Percentiles rank a stretch among this genome's conserved stretches.
These are phyloP conservation scores for Melanargia galathea DNA, from an alignment of 2,888 invertebrate species.

Conservation along the genomic window DNA sequence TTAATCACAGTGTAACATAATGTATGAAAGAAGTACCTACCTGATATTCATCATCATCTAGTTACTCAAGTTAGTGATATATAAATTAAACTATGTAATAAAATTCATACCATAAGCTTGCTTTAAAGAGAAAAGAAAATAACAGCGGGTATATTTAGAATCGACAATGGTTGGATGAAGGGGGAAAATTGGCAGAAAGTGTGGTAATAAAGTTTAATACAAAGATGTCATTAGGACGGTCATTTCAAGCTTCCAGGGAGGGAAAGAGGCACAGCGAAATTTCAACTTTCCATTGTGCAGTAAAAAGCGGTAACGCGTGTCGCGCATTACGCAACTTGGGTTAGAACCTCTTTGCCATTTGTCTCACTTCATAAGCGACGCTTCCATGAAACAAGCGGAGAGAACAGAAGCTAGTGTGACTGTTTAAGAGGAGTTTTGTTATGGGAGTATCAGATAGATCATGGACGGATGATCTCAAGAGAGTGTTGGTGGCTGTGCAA, in stretches of 20 bases:
- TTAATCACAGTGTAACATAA: too few relatives aligned
- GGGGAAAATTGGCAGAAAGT: not conserved
- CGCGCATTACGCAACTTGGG: conserved; percentile 11
- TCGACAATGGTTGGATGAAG: not conserved
- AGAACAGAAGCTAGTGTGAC: too few relatives aligned
- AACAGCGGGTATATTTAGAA: too few relatives aligned
- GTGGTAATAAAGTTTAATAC: not conserved
- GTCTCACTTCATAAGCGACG: conserved; percentile 18
- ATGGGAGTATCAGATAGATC: too few relatives aligned
- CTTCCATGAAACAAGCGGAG: conserved; percentile 7
- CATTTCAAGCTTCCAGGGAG: not conserved
- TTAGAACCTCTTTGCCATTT: conserved; percentile 7
- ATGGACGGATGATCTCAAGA: not conserved
- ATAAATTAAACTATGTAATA: not conserved
- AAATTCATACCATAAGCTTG: too few relatives aligned
- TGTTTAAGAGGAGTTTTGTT: too few relatives aligned
- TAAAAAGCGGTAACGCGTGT: conserved; percentile 19
- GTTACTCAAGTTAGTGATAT: too few relatives aligned
- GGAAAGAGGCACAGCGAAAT: conserved; percentile 7
- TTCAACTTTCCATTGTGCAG: conserved; percentile 19
- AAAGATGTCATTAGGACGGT: not conserved
- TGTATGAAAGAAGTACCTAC: too few relatives aligned
- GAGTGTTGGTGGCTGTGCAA: too few relatives aligned
- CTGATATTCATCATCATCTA: too few relatives aligned
- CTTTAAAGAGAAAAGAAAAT: too few relatives aligned